Evolutionary conservation across 2,113 vertebrate genomes (phyloP).

Genomic region (Bufo gargarizans): DNA sequence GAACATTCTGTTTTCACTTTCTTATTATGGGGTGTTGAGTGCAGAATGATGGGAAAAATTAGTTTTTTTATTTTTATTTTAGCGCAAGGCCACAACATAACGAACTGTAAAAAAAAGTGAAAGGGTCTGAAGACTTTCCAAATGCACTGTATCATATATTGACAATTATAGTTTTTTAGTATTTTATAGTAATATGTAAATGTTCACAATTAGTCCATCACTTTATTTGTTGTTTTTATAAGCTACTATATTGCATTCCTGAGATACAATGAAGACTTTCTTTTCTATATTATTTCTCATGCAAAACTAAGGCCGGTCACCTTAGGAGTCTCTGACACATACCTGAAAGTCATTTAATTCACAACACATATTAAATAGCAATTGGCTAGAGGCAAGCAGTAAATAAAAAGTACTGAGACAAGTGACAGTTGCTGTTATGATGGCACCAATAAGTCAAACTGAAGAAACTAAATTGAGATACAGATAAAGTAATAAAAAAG

Average conservation of each 20-base stretch:
- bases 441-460: constrained; percentile 32
- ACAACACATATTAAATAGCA: constrained; percentile 36
- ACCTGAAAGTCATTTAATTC: constrained; percentile 20
- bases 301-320: background rate
- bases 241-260: background rate
- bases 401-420: constrained; percentile 39
- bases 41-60: no score
- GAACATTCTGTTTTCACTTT: no score
- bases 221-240: background rate
- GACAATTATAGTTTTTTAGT: no score
- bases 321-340: constrained; percentile 13
- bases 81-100: no score
- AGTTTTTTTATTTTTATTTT: no score
- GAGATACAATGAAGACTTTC: background rate
- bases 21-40: no score
- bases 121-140: no score
- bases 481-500: constrained; percentile 46
- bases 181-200: background rate
- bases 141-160: no score
- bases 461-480: constrained; percentile 41
- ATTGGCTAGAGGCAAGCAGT: constrained; percentile 29
- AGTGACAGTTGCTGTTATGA: constrained; percentile 46
- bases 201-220: background rate
- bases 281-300: background rate
- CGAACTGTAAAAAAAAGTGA: no score